Conservation (phyloP, 2,113 vertebrate species). For the Brachypteracias leptosomus region DNA sequence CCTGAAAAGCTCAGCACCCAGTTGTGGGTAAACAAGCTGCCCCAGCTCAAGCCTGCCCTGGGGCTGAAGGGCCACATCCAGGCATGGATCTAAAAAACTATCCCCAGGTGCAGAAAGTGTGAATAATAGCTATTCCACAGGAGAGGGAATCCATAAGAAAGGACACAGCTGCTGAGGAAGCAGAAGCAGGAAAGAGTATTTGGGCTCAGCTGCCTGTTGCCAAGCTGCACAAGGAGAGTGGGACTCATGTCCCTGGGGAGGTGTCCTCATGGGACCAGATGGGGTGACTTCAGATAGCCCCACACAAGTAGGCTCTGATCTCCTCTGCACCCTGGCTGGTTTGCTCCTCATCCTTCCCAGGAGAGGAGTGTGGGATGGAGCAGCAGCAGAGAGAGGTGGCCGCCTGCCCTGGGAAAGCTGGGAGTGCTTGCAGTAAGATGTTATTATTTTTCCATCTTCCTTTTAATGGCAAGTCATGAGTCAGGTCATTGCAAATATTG, state of each 20-base stretch:
- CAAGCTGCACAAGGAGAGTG: not conserved
- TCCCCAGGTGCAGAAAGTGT: not conserved
- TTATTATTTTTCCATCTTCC: not conserved
- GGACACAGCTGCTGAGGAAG: not conserved
- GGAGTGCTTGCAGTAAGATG: not conserved
- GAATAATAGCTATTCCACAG: not conserved
- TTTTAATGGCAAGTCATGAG: not conserved
- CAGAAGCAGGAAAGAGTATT: not conserved
- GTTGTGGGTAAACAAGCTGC: not conserved
- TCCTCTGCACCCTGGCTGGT: not conserved
- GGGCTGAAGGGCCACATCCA: not conserved
- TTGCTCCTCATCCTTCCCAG: not conserved
- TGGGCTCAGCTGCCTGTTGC: not conserved
- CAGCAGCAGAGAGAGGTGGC: not conserved
- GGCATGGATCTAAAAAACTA: fast-evolving
- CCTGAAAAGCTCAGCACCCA: not conserved
- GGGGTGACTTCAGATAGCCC: not conserved
- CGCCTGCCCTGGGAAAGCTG: not conserved
- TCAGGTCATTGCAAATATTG: not conserved
- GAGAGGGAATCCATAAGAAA: not conserved
- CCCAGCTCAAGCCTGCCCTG: not conserved
- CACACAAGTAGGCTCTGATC: not conserved
- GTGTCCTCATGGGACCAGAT: fast-evolving
- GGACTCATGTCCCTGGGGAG: not conserved
- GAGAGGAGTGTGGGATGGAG: not conserved